A percentile compares a stretch with the other conserved stretches of the same genome.
Conservation (phyloP, 1,140 invertebrate genomes). For the Scaptomyza montana region DNA sequence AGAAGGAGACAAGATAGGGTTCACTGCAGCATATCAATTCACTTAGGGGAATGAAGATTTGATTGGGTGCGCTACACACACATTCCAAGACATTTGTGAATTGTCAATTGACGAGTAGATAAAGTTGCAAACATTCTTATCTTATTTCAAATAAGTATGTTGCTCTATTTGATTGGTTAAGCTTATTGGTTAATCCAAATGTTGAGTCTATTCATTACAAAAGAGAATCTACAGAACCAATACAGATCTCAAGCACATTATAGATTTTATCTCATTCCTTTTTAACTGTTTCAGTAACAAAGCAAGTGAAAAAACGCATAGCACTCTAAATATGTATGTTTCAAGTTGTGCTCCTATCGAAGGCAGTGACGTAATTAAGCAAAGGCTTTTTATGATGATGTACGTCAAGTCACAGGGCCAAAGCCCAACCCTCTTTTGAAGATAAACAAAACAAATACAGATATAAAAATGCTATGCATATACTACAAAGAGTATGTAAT, state of each 20-base stretch:
- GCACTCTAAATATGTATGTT: too few species aligned
- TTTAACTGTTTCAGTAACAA: too few species aligned
- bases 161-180: too few species aligned
- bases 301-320: too few species aligned
- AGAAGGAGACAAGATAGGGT: neutral
- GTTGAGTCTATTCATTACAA: too few species aligned
- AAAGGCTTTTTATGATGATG: conserved; percentile 43
- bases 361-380: conserved; percentile 57
- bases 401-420: conserved; percentile 7
- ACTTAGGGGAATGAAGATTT: conserved; percentile 33
- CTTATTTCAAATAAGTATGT: neutral
- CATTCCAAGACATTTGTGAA: neutral
- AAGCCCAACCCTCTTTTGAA: conserved; percentile 40
- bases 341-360: too few species aligned
- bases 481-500: conserved; percentile 19
- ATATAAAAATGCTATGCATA: conserved; percentile 28
- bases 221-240: too few species aligned
- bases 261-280: too few species aligned
- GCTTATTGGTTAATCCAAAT: neutral
- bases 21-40: conserved; percentile 16
- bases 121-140: conserved; percentile 2
- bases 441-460: conserved; percentile 61
- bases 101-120: conserved; percentile 22
- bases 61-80: conserved; percentile 1
- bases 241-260: too few species aligned